Conservation (phyloP, 2,113 vertebrate genomes). For the Sylvietta virens region DNA sequence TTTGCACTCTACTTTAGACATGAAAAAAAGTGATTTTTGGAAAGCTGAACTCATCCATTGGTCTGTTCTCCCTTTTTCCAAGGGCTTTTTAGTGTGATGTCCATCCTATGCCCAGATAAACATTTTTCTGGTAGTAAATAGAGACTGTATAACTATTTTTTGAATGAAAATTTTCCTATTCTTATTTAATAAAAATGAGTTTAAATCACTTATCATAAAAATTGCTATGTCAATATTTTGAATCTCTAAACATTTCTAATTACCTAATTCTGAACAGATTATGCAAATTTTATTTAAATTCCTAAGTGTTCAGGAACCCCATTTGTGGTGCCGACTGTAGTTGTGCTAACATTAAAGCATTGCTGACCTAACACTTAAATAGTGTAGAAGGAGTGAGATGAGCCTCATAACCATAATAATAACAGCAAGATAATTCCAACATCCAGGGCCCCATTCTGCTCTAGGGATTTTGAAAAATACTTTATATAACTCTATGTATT, state of each 20-base stretch:
- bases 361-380: background rate
- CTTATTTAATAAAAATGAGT: background rate
- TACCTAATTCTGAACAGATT: background rate
- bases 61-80: background rate
- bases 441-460: background rate
- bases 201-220: background rate
- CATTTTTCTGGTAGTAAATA: background rate
- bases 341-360: background rate
- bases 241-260: background rate
- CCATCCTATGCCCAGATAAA: background rate
- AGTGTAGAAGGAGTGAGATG: background rate
- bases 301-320: background rate
- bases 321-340: background rate
- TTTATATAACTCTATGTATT: background rate
- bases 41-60: background rate
- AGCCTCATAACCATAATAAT: background rate
- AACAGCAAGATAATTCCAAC: background rate
- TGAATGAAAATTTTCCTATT: background rate
- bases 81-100: background rate
- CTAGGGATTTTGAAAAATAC: background rate
- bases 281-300: background rate
- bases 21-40: background rate
- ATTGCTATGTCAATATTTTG: background rate
- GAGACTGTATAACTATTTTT: background rate
- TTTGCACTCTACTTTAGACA: background rate